phyloP scores from a whole-genome alignment of 2,113 vertebrate genomes.

The Cyanoliseus patagonus region DNA sequence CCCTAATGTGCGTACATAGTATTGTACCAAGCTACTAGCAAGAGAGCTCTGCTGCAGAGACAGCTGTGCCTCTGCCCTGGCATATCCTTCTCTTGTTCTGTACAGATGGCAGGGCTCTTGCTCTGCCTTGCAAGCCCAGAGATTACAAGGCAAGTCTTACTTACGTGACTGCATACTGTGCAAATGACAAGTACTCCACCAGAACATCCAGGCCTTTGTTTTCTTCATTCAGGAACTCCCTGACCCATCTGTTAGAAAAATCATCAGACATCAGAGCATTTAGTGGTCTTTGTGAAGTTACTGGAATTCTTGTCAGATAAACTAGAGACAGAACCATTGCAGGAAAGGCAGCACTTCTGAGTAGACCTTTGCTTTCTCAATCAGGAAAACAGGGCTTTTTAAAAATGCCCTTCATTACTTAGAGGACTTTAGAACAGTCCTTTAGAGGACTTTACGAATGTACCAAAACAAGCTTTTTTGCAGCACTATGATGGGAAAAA shows the following conservation, averaged over 20 bases:
- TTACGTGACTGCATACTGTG: constrained; percentile 99
- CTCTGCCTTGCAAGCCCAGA: background rate
- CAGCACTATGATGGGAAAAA: background rate
- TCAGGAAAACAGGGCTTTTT: background rate
- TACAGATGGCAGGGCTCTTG: background rate
- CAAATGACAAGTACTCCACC: constrained; percentile 98
- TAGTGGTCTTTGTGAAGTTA: background rate
- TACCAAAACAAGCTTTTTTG: background rate
- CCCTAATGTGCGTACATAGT: background rate
- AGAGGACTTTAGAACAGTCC: background rate
- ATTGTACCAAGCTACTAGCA: background rate
- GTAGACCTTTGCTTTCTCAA: background rate
- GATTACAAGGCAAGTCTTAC: constrained; percentile 52
- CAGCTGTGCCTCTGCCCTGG: background rate
- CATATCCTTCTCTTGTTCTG: background rate
- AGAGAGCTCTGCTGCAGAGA: background rate
- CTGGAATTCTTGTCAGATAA: background rate
- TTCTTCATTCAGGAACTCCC: constrained; percentile 97
- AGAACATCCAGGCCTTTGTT: constrained; percentile 97
- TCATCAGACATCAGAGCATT: background rate
- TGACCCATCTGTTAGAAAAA: constrained; percentile 87
- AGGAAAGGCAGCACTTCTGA: background rate
- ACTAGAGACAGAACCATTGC: background rate
- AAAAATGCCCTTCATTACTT: background rate
- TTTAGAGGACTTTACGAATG: background rate